These are phyloP conservation scores for Ormyrus nitidulus DNA, from an alignment of 2,888 invertebrate species.

Conservation along the genomic window DNA sequence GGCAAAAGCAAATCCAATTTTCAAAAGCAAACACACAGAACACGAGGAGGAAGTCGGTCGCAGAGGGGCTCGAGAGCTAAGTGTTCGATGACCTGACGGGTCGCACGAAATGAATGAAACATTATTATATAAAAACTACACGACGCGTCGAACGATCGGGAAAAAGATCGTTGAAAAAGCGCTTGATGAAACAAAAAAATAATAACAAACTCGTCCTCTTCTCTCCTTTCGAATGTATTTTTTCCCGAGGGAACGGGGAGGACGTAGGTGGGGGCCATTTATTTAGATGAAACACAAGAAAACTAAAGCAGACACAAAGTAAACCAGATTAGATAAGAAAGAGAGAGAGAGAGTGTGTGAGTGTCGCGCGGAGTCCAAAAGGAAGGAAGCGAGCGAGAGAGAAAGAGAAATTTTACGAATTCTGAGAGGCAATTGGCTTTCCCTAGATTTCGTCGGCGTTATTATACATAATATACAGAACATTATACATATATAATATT, in stretches of 20 bases:
- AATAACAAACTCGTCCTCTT: constrained; percentile 54
- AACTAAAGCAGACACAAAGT: constrained; percentile 31
- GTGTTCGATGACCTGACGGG: too few relatives aligned
- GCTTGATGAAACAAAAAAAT: neutral
- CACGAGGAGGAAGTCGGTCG: too few relatives aligned
- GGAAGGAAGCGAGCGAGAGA: neutral
- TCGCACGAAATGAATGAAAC: neutral
- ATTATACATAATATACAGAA: constrained; percentile 52
- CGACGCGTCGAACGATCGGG: constrained; percentile 48
- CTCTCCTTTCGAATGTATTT: constrained; percentile 35
- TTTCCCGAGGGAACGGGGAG: constrained; percentile 48
- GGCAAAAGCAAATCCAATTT: constrained; percentile 16
- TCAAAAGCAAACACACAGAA: constrained; percentile 7
- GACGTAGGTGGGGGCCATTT: constrained; percentile 56
- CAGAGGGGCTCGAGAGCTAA: too few relatives aligned
- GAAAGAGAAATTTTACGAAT: constrained; percentile 19
- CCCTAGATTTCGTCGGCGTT: constrained; percentile 55
- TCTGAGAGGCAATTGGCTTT: constrained; percentile 55
- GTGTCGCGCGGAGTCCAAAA: neutral
- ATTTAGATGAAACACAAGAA: constrained; percentile 48
- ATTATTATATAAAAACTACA: neutral
- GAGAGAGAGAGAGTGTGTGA: constrained; percentile 3
- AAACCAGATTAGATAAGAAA: constrained; percentile 34
- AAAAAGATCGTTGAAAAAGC: constrained; percentile 25
- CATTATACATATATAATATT: constrained; percentile 21